A percentile compares a stretch with the other conserved stretches of the same genome.
Conservation (phyloP, 1,140 invertebrate genomes). For the Metopolophium dirhodum region DNA sequence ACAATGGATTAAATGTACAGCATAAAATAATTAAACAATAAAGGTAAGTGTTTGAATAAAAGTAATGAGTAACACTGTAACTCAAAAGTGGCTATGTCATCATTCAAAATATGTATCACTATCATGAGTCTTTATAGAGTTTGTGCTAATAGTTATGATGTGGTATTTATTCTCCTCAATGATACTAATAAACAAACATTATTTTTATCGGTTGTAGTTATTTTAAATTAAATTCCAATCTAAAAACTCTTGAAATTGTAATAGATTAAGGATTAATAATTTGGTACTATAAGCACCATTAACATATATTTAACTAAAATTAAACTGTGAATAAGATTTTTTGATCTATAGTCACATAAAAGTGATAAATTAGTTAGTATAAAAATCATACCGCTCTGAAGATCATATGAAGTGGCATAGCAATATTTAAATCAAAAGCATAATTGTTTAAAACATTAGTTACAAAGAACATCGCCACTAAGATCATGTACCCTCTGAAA, state of each 20-base stretch:
- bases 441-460: constrained; percentile 95
- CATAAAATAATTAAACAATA: background rate
- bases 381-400: constrained; percentile 84
- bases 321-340: background rate
- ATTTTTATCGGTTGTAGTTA: background rate
- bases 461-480: constrained; percentile 91
- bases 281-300: background rate
- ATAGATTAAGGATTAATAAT: background rate
- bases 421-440: constrained; percentile 95
- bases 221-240: background rate
- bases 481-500: constrained; percentile 78
- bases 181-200: background rate
- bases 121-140: background rate
- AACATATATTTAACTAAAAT: background rate
- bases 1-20: background rate
- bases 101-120: background rate
- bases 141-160: background rate
- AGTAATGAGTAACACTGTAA: background rate
- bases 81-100: background rate
- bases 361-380: background rate
- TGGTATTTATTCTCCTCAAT: background rate
- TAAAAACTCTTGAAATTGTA: background rate
- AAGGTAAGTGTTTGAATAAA: background rate
- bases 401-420: constrained; percentile 98
- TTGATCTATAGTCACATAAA: background rate